Conservation (phyloP, 2,888 invertebrate genomes). For the Himalopsyche anomala region DNA sequence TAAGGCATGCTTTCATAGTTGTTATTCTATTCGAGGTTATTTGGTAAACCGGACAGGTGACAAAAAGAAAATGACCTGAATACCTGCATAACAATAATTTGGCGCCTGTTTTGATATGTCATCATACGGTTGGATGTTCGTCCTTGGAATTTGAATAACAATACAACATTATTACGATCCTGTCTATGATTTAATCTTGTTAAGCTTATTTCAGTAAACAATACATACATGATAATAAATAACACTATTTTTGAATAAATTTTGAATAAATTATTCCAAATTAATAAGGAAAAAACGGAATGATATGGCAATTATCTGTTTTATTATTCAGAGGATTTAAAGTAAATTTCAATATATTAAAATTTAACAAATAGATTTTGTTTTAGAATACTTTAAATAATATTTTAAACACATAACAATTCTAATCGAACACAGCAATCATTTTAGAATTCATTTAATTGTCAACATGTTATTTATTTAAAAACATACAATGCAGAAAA, state of each 20-base stretch:
- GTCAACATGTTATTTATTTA: too few relatives aligned
- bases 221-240: not conserved
- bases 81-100: not conserved
- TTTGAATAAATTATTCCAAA: not conserved
- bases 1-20: too few relatives aligned
- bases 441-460: too few relatives aligned
- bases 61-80: conserved; percentile 3
- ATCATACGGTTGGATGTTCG: not conserved
- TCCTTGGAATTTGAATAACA: conserved; percentile 8
- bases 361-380: too few relatives aligned
- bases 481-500: too few relatives aligned
- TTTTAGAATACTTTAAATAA: too few relatives aligned
- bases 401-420: too few relatives aligned
- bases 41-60: not conserved
- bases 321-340: too few relatives aligned
- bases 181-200: not conserved
- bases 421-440: too few relatives aligned
- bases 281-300: not conserved
- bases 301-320: too few relatives aligned
- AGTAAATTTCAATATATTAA: too few relatives aligned
- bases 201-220: not conserved
- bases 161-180: not conserved
- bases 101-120: not conserved
- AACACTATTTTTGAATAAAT: not conserved
- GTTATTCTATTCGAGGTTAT: too few relatives aligned